Base-by-base conservation (phyloP, 2,113 vertebrate species). In the Psittacara wagleri region DNA sequence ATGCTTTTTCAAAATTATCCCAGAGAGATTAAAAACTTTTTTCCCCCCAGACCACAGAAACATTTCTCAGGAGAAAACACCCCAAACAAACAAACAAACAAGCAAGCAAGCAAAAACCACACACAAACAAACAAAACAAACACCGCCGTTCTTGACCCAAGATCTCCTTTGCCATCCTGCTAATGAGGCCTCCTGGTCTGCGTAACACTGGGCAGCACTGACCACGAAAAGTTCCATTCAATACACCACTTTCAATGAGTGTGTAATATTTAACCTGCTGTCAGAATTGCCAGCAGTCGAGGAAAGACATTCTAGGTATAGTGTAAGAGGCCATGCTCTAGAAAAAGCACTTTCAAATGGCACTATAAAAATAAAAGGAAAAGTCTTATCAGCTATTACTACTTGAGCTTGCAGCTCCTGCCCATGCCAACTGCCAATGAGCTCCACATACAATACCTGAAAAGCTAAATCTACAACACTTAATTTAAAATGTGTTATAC, bases 351-450 rank as follows among this genome's bases (percentile, higher is more conserved):
- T 88, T 84, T 62, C 23, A 85, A 90, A 62, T 27, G n/a, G 37
- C 82, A 62, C 66, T 90, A 62, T 39, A 88, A 95, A 96, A 96
- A 95, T 84, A 83, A 55, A 94, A 94, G 90, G 88, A 94, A 94
- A 95, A 92, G 78, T 83, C 93, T 95, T 95, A 95, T 88, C 86
- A 94, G 86, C 64, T 91, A 86, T 86, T 91, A 77, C 84, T 93
- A 31, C 54, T 51, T 25, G 61, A 66, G 33, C 55, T 12, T 75
- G 37, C 37, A 90, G 74, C 79, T 95, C 78, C 67, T 92, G 83
- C 57, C 55, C 46, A 64, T 75, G 67, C 55, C 67, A 70, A 63
- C 52, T 84, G 82, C 69, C 78, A 90, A 74, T 5, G 19, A 63
- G 66, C 66, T 93, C 66, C 79, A 72, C 78, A 63, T 7, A 87